Conservation (phyloP, 2,797 vertebrate genomes). For the Trichosurus vulpecula region DNA sequence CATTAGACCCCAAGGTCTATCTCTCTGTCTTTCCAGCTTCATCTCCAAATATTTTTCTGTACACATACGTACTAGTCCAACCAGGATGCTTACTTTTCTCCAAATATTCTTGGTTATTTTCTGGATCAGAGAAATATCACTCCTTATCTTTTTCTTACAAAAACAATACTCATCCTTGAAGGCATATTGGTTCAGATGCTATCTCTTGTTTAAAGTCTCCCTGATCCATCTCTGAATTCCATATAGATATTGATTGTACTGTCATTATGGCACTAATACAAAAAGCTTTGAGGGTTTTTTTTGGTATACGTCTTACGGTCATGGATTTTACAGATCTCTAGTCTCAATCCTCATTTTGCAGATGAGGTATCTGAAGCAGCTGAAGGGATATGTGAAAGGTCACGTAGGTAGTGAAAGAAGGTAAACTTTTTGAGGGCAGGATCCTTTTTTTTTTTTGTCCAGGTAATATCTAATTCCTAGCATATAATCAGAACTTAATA, state of each 20-base stretch:
- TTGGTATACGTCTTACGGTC: background rate
- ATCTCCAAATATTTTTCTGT: background rate
- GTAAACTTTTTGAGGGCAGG: background rate
- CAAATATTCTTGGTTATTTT: background rate
- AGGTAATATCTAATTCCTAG: background rate
- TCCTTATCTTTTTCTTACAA: background rate
- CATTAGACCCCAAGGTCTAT: background rate
- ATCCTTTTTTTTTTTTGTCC: background rate
- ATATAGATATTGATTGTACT: background rate
- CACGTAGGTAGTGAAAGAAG: background rate
- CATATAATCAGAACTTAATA: background rate
- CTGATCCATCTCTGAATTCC: background rate
- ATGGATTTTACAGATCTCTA: background rate
- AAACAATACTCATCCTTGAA: background rate
- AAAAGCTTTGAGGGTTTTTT: background rate
- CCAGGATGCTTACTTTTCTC: background rate
- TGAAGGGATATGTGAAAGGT: background rate
- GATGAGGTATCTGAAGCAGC: background rate
- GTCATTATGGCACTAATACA: background rate
- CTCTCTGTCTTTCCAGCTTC: background rate
- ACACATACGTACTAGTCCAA: conserved; percentile 5
- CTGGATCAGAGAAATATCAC: background rate
- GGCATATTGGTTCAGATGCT: background rate
- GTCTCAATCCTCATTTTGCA: background rate
- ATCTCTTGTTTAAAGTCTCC: background rate